Base-by-base conservation (phyloP, 1,140 invertebrate genomes). In the Pemphigus obesinymphae region DNA sequence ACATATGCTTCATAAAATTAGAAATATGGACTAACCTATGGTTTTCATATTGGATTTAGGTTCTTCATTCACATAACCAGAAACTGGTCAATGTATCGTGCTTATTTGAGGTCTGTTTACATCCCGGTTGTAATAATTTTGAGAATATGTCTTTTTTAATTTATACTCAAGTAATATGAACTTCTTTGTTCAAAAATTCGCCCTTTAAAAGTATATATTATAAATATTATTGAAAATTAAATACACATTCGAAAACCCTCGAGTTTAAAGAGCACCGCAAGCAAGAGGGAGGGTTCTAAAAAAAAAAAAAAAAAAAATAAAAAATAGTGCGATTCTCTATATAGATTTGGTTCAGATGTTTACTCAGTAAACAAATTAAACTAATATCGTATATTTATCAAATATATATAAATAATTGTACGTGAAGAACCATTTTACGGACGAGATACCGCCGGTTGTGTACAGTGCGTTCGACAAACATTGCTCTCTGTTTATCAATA, bases 321-420 rank as follows among this genome's bases (percentile, higher is more conserved):
- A 37, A 78, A 58, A 55, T 37, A 55, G 53, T 53, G 20, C 34
- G 7, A 34, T 75, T 75, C 23, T 43, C 23, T 61, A n/a, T 31
- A 43, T 20, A 17, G 50, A 23, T n/a, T 31, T 13, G 34, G 76
- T 78, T 78, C 50, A 55, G 13, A 45, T 80, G 76, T 80, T 80
- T 80, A 31, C n/a, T 63, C 13, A 45, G 55, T 45, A 80, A 80
- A 80, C 76, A 80, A 80, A 80, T 80, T 80, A 80, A 80, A 80
- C 7, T 63, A 63, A 80, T 80, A 80, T 80, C 55, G 34, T 78
- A 58, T 26, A 55, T 55, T 55, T 26, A 40, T 58, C 11, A 58
- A 20, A 55, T n/a, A 76, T 55, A 37, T 40, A 76, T 10, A 53
- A 37, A 37, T 40, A n/a, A 55, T 75, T n/a, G 53, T n/a, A 23